phyloP scores from a whole-genome alignment of 2,888 invertebrate genomes.

The Nipponacmea schrenckii region DNA sequence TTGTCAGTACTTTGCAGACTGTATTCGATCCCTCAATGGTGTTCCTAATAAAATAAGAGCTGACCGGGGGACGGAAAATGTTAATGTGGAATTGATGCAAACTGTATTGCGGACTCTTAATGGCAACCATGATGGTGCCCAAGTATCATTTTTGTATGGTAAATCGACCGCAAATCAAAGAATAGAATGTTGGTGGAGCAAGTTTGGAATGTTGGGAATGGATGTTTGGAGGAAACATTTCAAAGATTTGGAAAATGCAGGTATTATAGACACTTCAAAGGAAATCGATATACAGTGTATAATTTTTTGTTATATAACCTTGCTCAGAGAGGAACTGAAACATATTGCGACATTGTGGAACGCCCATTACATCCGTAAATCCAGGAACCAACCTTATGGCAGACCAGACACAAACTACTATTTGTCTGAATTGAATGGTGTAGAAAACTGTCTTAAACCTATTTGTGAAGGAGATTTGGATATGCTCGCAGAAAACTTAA shows the following conservation, averaged over 20 bases:
- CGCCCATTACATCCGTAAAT: background rate
- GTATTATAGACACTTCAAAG: background rate
- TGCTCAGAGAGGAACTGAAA: background rate
- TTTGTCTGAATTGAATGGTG: background rate
- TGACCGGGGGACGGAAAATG: slow-evolving; percentile 27
- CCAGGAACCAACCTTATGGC: background rate
- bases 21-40: background rate
- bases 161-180: background rate
- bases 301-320: background rate
- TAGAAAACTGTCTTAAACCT: background rate
- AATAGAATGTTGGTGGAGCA: background rate
- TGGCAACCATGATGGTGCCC: background rate
- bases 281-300: background rate
- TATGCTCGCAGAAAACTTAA: too few relatives aligned
- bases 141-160: background rate
- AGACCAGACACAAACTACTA: background rate
- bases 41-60: slow-evolving; percentile 20
- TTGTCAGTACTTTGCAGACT: slow-evolving; percentile 12
- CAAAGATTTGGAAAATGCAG: background rate
- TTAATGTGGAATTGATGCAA: slow-evolving; percentile 21
- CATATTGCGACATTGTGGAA: background rate
- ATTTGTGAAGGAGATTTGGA: too few relatives aligned
- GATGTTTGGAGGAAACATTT: background rate
- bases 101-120: slow-evolving; percentile 9
- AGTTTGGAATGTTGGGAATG: background rate